Conservation (phyloP, 92 coral and sea anemone species). For the Anthopleura xanthogrammica region DNA sequence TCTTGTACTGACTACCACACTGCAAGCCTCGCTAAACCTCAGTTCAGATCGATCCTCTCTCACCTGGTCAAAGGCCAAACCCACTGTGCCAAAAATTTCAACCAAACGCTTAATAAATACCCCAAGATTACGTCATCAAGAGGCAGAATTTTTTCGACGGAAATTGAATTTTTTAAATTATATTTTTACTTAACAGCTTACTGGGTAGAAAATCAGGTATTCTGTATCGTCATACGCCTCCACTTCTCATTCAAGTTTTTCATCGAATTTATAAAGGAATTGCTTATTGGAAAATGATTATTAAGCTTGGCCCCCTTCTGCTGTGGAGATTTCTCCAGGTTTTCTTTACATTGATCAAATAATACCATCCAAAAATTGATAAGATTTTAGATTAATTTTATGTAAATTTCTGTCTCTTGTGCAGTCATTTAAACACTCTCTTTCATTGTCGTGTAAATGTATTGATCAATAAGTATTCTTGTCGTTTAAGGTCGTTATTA, state of each 20-base stretch:
- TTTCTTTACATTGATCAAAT: neutral
- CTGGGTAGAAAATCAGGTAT: neutral
- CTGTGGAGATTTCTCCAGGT: neutral
- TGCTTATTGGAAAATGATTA: neutral
- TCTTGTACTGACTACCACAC: neutral
- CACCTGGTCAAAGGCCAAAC: neutral
- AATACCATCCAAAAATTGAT: neutral
- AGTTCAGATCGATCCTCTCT: neutral
- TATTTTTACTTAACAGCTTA: neutral
- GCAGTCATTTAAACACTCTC: neutral
- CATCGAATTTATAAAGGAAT: neutral
- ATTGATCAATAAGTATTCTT: neutral
- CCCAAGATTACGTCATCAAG: neutral
- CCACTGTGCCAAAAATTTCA: neutral
- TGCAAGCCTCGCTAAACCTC: neutral
- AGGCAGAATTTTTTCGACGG: neutral
- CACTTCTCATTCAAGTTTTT: neutral
- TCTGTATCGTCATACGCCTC: neutral
- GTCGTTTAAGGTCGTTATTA: neutral
- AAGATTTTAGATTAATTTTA: neutral
- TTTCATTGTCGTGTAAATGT: neutral
- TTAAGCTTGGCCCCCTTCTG: neutral
- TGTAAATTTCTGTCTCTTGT: neutral
- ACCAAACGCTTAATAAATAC: neutral
- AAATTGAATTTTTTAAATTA: neutral